Evolutionary conservation across 2,113 vertebrate species (phyloP), one percentile per base, ranked within the genome.

Genomic region (Cololabis saira): DNA sequence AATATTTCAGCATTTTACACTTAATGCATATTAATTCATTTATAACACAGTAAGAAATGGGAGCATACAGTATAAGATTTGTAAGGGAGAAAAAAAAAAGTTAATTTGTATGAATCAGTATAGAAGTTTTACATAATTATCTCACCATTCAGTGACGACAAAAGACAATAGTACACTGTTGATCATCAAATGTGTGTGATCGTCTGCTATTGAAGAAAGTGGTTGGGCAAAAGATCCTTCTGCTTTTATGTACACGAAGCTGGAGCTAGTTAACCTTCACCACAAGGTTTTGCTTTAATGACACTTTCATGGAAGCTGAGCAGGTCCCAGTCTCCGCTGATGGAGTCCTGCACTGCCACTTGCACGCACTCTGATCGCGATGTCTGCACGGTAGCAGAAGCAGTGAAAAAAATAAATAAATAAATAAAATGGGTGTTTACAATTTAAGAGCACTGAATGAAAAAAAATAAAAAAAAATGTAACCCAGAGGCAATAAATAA

Each of bases 401-500:
- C 3, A 13, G 16, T 22, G 3, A 37, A 30, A 30, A 30, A 30
- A 37, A 37, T 9, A 37, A 37, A 11, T 37, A 7, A 37, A 37
- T 37, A 27, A 27, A 27, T 37, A 9, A 9, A 37, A 7, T 37
- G 33, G 33, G 33, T 37, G 33, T 37, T 8, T n/a, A 33, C 6
- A 9, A 21, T 74, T 55, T 69, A 4, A 33, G 13, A 40, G 44
- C 12, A 63, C 49, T 13, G 49, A 18, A 8, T n/a, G n/a, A 15
- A 53, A 30, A 18, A 12, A 24, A 10, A 3, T 2, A 9, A 48
- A 50, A 48, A 18, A 13, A 49, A 49, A 14, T 1, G 43, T 61
- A 61, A 80, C 64, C 68, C 63, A 13, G 27, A 21, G 50, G 65
- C 61, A 40, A 50, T 80, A 83, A 89, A 90, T 88, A 80, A 90